phyloP scores from a whole-genome alignment of 2,113 vertebrate genomes.

The Mirounga angustirostris region DNA sequence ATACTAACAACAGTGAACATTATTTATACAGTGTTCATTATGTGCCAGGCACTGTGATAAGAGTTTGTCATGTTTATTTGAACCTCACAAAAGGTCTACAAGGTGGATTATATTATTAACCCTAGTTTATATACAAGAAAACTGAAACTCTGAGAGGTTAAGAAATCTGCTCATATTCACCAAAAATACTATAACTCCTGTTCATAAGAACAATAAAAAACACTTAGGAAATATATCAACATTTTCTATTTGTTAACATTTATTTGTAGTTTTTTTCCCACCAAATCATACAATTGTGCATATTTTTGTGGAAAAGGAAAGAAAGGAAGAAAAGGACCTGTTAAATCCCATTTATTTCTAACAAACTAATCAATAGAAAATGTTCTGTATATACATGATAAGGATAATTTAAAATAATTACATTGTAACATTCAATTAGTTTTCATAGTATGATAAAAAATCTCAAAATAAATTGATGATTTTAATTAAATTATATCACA shows the following conservation, averaged over 20 bases:
- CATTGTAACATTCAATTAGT: conserved; percentile 41
- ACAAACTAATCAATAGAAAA: conserved; percentile 35
- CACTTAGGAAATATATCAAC: not conserved
- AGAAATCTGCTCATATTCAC: not conserved
- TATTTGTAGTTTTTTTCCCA: not conserved
- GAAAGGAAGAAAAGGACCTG: not conserved
- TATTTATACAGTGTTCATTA: not conserved
- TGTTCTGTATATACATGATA: conserved; percentile 5
- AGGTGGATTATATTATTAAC: not conserved
- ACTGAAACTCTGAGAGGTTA: conserved; percentile 21
- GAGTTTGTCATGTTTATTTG: not conserved
- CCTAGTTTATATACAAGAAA: conserved; percentile 32
- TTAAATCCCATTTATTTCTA: conserved; percentile 25
- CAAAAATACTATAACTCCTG: not conserved
- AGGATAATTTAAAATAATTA: conserved; percentile 51
- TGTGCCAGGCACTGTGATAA: not conserved
- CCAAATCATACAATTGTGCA: not conserved
- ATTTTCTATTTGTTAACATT: conserved; percentile 29
- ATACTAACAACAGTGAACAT: not conserved
- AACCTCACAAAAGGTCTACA: not conserved
- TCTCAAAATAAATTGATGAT: conserved; percentile 15
- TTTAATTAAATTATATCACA: conserved; percentile 64
- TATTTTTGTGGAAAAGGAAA: not conserved
- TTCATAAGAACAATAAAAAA: conserved; percentile 33
- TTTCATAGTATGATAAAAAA: conserved; percentile 6